Conservation (phyloP, 2,113 vertebrate species). For the Embiotoca jacksoni region DNA sequence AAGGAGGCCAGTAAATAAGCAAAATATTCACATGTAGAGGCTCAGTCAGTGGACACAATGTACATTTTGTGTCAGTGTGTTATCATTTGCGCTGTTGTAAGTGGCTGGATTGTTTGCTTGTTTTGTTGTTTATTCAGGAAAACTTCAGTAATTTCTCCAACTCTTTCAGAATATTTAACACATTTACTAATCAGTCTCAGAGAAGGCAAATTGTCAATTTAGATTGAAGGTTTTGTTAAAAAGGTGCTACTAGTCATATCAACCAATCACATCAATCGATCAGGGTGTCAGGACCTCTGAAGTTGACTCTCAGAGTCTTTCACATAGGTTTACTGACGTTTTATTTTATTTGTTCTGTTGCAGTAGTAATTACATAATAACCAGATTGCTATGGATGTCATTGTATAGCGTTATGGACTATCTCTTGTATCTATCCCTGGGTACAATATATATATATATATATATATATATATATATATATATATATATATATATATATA, state of each 20-base stretch:
- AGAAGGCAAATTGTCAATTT: not conserved
- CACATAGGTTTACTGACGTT: not conserved
- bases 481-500: too few relatives aligned
- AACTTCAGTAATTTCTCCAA: too few relatives aligned
- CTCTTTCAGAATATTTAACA: too few relatives aligned
- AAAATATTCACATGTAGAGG: not conserved
- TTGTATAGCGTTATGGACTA: not conserved
- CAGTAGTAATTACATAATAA: not conserved
- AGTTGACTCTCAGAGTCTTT: not conserved
- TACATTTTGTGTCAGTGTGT: too few relatives aligned
- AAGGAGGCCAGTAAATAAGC: not conserved
- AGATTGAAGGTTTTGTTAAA: not conserved
- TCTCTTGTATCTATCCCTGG: not conserved
- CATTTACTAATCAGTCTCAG: too few relatives aligned
- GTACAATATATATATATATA: too few relatives aligned
- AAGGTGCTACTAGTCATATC: not conserved
- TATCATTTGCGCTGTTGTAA: too few relatives aligned
- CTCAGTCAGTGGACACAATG: not conserved
- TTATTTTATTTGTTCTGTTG: not conserved
- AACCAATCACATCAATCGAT: not conserved
- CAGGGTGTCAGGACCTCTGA: not conserved
- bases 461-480: too few relatives aligned
- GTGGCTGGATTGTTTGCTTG: too few relatives aligned
- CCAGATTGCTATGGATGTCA: too few relatives aligned
- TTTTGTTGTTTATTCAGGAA: too few relatives aligned